Evolutionary conservation across 2,888 invertebrate genomes (phyloP).

Genomic region (Andrena haemorrhoa): DNA sequence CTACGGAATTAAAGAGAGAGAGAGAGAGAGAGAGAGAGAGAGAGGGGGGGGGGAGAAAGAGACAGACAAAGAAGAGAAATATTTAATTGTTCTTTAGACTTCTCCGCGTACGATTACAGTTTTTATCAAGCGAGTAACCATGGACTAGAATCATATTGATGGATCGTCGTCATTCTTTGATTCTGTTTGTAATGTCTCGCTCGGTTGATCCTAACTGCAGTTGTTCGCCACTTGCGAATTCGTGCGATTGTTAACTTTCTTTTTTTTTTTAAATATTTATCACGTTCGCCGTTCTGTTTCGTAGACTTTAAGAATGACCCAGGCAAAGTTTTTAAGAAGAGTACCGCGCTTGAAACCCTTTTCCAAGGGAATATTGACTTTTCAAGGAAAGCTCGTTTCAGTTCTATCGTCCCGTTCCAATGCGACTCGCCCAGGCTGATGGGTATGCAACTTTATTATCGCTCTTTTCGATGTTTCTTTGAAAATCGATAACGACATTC

Average conservation of each 20-base stretch:
- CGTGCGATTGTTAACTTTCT: slow-evolving; percentile 74
- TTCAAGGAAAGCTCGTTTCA: slow-evolving; percentile 49
- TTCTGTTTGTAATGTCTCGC: slow-evolving; percentile 28
- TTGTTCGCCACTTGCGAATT: slow-evolving; percentile 57
- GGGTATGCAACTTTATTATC: slow-evolving; percentile 36
- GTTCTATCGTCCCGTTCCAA: slow-evolving; percentile 65
- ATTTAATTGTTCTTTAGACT: slow-evolving; percentile 66
- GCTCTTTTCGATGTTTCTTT: slow-evolving; percentile 9
- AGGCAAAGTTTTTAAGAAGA: slow-evolving; percentile 23
- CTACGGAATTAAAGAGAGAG: slow-evolving; percentile 58
- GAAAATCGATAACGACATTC: slow-evolving; percentile 17
- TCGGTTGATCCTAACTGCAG: slow-evolving; percentile 58
- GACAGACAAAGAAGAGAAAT: slow-evolving; percentile 41
- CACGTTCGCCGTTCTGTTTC: slow-evolving; percentile 70
- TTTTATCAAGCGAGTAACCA: slow-evolving; percentile 59
- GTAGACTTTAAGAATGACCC: slow-evolving; percentile 72
- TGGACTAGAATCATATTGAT: slow-evolving; percentile 12
- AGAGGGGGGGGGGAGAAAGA: slow-evolving; percentile 51
- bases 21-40: slow-evolving; percentile 44
- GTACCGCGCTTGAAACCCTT: slow-evolving; percentile 19
- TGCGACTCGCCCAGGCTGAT: slow-evolving; percentile 70
- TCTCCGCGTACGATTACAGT: slow-evolving; percentile 59
- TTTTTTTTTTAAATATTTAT: slow-evolving; percentile 74
- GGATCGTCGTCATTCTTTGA: slow-evolving; percentile 11
- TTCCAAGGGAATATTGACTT: slow-evolving; percentile 24